Base-by-base conservation (phyloP, 1,140 invertebrate species). In the Apis dorsata region DNA sequence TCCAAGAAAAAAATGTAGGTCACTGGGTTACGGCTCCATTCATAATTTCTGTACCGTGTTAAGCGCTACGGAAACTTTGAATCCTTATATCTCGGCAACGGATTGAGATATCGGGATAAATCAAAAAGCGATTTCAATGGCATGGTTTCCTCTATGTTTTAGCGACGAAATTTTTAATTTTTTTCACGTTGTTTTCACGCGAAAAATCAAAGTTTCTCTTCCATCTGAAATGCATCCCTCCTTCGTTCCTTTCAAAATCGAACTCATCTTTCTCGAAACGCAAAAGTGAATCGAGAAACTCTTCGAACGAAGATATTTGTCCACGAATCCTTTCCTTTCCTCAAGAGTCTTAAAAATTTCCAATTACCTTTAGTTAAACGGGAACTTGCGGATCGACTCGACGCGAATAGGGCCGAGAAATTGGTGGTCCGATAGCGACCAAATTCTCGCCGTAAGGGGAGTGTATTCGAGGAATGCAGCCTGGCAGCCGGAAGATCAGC, bases 401-500 rank as follows among this genome's bases (percentile, higher is more conserved):
- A n/a, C 55, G 9, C 28, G 1, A 8, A 17, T 1, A n/a, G 66
- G 44, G 57, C 1, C 71, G 49, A 79, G 81, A 83, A 83, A 83
- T 83, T 79, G 81, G 51, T 63, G 34, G n/a, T 57, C 13, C 10
- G 51, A 24, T 72, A 72, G 59, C 17, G 81, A 49, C 66, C 66
- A 71, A 71, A 83, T 83, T 83, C 76, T 83, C 60, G 81, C 13
- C 17, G 53, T 44, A 51, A 76, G 51, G 51, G 44, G 1, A 62
- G 49, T 44, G 65, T 21, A 77, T 80, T 66, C 53, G 76, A 53
- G 82, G 83, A 87, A 87, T 83, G 85, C 78, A 44, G 44, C 11
- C 19, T 17, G 68, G 53, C 10, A 71, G 68, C 59, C 28, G 59
- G 59, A 79, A 71, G 77, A 62, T 86, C 71, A 53, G 28, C 79